Conservation (phyloP, 1,140 invertebrate species). For the Globodera ellingtonae region DNA sequence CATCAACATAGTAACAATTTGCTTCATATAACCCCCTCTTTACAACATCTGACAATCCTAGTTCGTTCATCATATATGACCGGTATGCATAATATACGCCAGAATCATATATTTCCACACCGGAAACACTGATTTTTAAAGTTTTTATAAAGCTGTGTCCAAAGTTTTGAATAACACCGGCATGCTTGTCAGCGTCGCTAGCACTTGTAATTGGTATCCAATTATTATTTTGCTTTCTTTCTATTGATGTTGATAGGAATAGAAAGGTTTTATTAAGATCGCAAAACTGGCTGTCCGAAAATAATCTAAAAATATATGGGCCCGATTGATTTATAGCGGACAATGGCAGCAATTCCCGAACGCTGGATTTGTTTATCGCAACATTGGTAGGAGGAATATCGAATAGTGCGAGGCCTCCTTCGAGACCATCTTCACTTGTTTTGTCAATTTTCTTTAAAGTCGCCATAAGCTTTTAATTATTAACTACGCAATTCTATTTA, state of each 20-base stretch:
- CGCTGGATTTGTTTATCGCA: neutral
- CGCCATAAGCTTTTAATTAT: neutral
- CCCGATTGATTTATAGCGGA: conserved; percentile 10
- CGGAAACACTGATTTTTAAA: too few species aligned
- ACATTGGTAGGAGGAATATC: conserved; percentile 6
- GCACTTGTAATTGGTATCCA: too few species aligned
- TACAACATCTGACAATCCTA: neutral
- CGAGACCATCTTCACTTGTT: conserved; percentile 3
- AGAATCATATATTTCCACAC: too few species aligned
- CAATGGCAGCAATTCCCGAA: neutral
- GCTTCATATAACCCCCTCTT: conserved; percentile 6
- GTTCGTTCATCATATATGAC: neutral
- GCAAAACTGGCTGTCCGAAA: neutral
- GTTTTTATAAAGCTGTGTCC: too few species aligned
- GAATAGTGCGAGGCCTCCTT: neutral
- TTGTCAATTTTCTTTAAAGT: conserved; percentile 18
- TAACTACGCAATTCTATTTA: neutral
- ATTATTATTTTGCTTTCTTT: neutral
- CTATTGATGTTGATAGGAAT: neutral
- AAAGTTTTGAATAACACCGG: too few species aligned
- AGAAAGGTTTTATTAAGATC: neutral
- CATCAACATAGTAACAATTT: too few species aligned
- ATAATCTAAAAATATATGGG: neutral
- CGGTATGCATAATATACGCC: too few species aligned
- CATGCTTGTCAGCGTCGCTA: too few species aligned